Evolutionary conservation across 2,797 vertebrate genomes (phyloP), one percentile per base, ranked within the genome.

Genomic region (Sitta carolinensis): DNA sequence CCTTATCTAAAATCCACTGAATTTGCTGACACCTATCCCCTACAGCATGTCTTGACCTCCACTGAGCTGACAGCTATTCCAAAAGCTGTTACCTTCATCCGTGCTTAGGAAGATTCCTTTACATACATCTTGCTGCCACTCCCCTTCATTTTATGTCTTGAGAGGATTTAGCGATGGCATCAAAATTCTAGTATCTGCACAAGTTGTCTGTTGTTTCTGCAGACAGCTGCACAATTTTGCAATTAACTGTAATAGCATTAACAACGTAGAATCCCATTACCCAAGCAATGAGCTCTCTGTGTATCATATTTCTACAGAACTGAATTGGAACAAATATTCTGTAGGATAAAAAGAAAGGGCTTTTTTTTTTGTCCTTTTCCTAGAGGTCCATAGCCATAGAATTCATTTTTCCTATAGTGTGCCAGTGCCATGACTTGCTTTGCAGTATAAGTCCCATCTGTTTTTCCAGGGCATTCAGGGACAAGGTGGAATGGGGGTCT

Each of bases 401-500:
- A 91, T 81, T 87, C 5, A 66, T 83, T 85, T 84, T 80, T 72
- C 76, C 87, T 52, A 4, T 42, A 45, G 69, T 57, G 47, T 92
- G 87, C 82, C 82, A 87, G 62, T 72, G 76, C 66, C 92, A 61
- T 87, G 79, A 84, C 79, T 95, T 89, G 75, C 82, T 93, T 62
- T 89, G 89, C 12, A 0, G 76, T 87, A 1, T 32, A 92, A 82
- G 54, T 95, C 89, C 95, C 96, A 96, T 97, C 95, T 96, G 94
- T 95, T 95, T 94, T 84, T 42, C 69, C 90, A 94, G 94, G 93
- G 93, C 93, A 93, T 85, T 78, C 87, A 57, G 79, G 96, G 92
- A 97, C 95, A 95, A 95, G 93, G 91, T 91, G 89, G 93, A 96
- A 95, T 13, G 25, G 51, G 82, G 79, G 72, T 92, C 82, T 90